phyloP scores from a whole-genome alignment of 2,797 vertebrate species.

The Pagetopsis macropterus region DNA sequence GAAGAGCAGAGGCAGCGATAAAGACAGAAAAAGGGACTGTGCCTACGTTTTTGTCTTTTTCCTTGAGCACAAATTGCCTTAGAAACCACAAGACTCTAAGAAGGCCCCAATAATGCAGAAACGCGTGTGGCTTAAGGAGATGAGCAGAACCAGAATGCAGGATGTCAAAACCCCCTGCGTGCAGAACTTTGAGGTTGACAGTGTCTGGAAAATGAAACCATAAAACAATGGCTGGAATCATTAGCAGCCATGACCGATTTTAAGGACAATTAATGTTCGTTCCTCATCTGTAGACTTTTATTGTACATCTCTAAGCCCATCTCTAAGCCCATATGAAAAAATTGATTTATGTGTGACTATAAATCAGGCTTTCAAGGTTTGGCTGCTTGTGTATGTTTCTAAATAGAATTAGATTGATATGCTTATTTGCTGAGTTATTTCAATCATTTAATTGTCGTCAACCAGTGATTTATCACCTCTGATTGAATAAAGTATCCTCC shows the following conservation, averaged over 20 bases:
- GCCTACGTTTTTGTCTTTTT: conserved; percentile 52
- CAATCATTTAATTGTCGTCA: neutral
- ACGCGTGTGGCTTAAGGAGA: conserved; percentile 41
- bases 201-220: conserved; percentile 43
- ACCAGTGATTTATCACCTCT: conserved; percentile 5
- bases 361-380: conserved; percentile 34
- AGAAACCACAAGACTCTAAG: conserved; percentile 57
- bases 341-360: conserved; percentile 18
- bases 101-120: conserved; percentile 46
- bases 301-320: conserved; percentile 33
- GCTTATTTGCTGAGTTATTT: conserved; percentile 7
- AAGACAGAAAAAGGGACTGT: conserved; percentile 34
- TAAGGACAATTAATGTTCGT: conserved; percentile 30
- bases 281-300: conserved; percentile 49
- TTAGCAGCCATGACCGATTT: conserved; percentile 41
- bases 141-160: conserved; percentile 39
- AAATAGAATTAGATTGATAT: conserved; percentile 5
- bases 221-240: conserved; percentile 54
- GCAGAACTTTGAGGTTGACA: conserved; percentile 33
- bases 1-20: conserved; percentile 50
- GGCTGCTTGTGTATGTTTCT: conserved; percentile 6
- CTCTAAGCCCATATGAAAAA: conserved; percentile 28
- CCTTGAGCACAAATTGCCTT: conserved; percentile 69
- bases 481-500: neutral
- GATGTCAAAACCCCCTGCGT: conserved; percentile 31